A percentile compares a stretch with the other conserved stretches of the same genome.
phyloP scores from a whole-genome alignment of 2,888 invertebrate genomes.

The Galerucella nymphaeae region DNA sequence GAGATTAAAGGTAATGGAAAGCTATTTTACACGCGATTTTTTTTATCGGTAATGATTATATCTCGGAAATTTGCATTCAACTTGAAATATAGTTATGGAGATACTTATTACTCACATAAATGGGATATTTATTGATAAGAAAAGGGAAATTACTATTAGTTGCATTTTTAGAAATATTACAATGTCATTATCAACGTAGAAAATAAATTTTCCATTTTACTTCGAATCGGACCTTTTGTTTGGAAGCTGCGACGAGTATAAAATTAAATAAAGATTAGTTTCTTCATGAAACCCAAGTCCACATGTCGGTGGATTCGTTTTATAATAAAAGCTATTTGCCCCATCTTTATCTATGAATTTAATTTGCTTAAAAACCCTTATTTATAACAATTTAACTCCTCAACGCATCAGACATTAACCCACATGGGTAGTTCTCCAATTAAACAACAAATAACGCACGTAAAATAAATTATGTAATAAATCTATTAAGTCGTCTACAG shows the following conservation, averaged over 20 bases:
- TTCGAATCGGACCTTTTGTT: too few species aligned
- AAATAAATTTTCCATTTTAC: too few species aligned
- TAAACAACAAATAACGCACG: background rate
- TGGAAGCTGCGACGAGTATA: too few species aligned
- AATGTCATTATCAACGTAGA: background rate
- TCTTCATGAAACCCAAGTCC: too few species aligned
- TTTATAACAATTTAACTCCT: background rate
- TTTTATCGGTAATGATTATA: conserved; percentile 11
- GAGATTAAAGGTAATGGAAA: conserved; percentile 13
- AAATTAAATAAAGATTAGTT: too few species aligned
- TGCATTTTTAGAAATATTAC: background rate
- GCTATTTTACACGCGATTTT: conserved; percentile 9
- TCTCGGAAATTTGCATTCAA: background rate
- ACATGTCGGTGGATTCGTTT: too few species aligned
- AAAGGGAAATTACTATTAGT: background rate
- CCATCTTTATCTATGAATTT: background rate
- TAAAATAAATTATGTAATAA: background rate
- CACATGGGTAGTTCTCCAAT: background rate
- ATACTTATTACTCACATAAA: background rate
- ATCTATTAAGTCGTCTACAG: background rate
- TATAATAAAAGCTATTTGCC: too few species aligned
- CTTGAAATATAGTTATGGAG: background rate
- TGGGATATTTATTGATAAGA: background rate
- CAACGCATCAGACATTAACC: background rate
- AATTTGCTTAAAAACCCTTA: background rate